Evolutionary conservation across 2,888 invertebrate species (phyloP).

Genomic region (Eupithecia pulchellata): DNA sequence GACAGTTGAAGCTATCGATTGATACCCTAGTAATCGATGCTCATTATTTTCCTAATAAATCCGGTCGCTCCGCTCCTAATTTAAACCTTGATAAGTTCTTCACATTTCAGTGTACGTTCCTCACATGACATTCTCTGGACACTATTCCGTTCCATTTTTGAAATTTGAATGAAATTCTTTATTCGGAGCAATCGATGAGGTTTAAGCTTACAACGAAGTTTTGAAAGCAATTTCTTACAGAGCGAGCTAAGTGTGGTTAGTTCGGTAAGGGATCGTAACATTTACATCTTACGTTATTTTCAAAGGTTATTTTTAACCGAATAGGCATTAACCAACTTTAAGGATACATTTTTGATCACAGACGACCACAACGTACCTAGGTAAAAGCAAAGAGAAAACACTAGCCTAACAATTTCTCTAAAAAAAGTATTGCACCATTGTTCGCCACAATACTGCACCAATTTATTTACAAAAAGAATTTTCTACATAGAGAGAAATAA

Average conservation of each 20-base stretch:
- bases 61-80: no score
- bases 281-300: not conserved
- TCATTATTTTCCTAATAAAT: no score
- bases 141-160: not conserved
- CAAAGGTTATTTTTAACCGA: not conserved
- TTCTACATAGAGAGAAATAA: constrained; percentile 28
- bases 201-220: not conserved
- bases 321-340: not conserved
- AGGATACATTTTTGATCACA: not conserved
- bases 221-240: not conserved
- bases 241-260: not conserved
- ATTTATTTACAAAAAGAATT: constrained; percentile 17
- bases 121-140: not conserved
- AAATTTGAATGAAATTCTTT: not conserved
- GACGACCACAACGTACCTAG: not conserved
- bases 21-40: no score
- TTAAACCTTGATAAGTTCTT: no score
- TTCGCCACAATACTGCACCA: constrained; percentile 3
- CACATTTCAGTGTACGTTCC: no score
- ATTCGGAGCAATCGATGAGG: not conserved
- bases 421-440: not conserved
- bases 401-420: not conserved
- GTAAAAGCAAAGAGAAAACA: not conserved
- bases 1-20: no score
- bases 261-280: not conserved